Evolutionary conservation across 2,888 invertebrate species (phyloP).

Genomic region (Drosophila neotestacea): DNA sequence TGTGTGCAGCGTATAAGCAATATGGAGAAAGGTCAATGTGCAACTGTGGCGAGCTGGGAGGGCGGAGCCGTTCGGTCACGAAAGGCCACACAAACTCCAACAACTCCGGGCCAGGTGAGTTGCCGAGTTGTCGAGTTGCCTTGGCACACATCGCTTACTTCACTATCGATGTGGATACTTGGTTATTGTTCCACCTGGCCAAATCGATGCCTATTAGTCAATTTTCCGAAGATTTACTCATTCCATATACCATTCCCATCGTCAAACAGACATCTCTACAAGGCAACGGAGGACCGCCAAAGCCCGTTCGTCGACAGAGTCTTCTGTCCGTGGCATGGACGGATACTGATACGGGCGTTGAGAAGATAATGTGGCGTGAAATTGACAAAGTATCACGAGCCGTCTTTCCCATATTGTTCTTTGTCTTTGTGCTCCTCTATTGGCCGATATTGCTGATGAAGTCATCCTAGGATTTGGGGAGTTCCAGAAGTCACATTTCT

Average conservation of each 20-base stretch:
- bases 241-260: not conserved
- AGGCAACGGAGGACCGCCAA: slow-evolving; percentile 85
- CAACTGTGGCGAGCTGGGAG: slow-evolving; percentile 89
- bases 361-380: slow-evolving; percentile 91
- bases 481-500: slow-evolving; percentile 83
- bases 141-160: slow-evolving; percentile 34
- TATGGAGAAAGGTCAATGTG: slow-evolving; percentile 89
- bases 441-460: slow-evolving; percentile 92
- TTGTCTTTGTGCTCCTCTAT: slow-evolving; percentile 91
- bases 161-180: slow-evolving; percentile 30
- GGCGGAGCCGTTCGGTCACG: slow-evolving; percentile 88
- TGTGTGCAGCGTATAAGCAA: slow-evolving; percentile 87
- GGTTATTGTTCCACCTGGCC: slow-evolving; percentile 2
- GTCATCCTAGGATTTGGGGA: slow-evolving; percentile 86
- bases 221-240: not conserved
- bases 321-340: slow-evolving; percentile 88
- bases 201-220: slow-evolving; percentile 22
- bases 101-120: slow-evolving; percentile 85
- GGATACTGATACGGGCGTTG: slow-evolving; percentile 89
- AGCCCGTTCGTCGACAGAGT: slow-evolving; percentile 84
- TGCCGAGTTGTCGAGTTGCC: slow-evolving; percentile 37
- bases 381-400: slow-evolving; percentile 92
- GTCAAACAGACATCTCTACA: slow-evolving; percentile 83
- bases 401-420: slow-evolving; percentile 92
- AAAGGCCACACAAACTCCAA: slow-evolving; percentile 86